Evolutionary conservation across 2,888 invertebrate genomes (phyloP), one percentile per base, ranked within the genome.

Genomic region (Rhabditoides inermis): DNA sequence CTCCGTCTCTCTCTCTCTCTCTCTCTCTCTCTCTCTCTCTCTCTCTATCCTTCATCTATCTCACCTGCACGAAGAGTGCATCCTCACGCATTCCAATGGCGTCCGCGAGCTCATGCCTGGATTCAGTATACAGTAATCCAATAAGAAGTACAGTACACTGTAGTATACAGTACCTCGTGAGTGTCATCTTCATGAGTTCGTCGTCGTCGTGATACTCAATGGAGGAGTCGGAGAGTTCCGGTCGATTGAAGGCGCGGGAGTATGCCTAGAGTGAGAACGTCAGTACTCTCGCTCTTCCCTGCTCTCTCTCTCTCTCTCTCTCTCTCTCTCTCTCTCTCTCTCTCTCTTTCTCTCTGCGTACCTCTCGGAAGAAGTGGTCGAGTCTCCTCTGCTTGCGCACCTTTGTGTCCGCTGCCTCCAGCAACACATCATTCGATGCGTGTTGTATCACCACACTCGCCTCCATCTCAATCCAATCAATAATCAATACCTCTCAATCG

Each of bases 41-140:
- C n/a, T n/a, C n/a, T n/a, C n/a, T n/a, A n/a, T n/a, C n/a, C n/a
- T n/a, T n/a, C n/a, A n/a, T n/a, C n/a, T n/a, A n/a, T n/a, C n/a
- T n/a, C n/a, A n/a, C n/a, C n/a, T n/a, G 85, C 0, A 94, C 91
- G 76, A 94, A 94, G 49, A 92, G 86, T 23, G 90, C 91, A 71
- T 90, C 88, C 0, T 88, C 82, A 76, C 87, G 87, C 94, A 94
- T 94, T 36, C 92, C 94, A 3, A 94, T 80, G 0, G 92, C 92
- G 49, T 88, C 88, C 0, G 92, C 92, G 73, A 94, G 91, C 78
- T 94, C 92, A 45, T 86, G 83, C 12, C 67, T 55, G 20, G 23
- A 52, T 23, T 26, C 10, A 2, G 2, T 15, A 12, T 45, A 18
- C 6, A 46, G 2, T n/a, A 15, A 26, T 22, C 12, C n/a, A 18